Conservation (phyloP, 2,797 vertebrate species). For the Darevskia nairensis region DNA sequence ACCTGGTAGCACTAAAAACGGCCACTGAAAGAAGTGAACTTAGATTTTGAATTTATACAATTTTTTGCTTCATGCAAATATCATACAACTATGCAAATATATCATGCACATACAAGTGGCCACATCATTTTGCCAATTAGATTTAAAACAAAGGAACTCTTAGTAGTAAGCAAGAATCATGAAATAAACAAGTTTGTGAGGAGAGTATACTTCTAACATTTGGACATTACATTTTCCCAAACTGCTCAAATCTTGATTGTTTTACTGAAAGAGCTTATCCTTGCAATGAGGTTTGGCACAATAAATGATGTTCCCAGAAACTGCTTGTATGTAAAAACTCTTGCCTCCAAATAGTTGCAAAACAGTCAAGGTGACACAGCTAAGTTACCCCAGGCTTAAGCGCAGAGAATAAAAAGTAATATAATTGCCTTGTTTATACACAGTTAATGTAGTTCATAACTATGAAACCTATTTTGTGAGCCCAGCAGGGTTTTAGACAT, state of each 20-base stretch:
- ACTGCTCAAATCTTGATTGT: background rate
- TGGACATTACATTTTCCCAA: background rate
- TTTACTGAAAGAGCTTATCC: background rate
- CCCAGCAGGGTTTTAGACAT: background rate
- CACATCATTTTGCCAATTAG: background rate
- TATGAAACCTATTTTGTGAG: background rate
- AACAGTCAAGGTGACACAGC: background rate
- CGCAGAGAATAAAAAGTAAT: background rate
- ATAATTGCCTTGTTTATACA: background rate
- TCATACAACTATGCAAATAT: background rate
- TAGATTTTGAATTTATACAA: background rate
- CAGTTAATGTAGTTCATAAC: background rate
- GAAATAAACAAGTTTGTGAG: background rate
- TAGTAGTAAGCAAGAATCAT: background rate
- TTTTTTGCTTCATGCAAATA: background rate
- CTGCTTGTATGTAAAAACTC: background rate
- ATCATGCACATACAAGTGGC: background rate
- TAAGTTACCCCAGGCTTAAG: background rate
- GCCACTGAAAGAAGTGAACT: background rate
- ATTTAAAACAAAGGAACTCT: background rate
- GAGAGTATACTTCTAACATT: background rate
- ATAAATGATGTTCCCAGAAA: background rate
- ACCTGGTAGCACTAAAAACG: background rate
- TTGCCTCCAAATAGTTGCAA: background rate
- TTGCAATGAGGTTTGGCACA: constrained; percentile 12